Conservation (phyloP, 1,140 invertebrate species). For the Anthonomus grandis region DNA sequence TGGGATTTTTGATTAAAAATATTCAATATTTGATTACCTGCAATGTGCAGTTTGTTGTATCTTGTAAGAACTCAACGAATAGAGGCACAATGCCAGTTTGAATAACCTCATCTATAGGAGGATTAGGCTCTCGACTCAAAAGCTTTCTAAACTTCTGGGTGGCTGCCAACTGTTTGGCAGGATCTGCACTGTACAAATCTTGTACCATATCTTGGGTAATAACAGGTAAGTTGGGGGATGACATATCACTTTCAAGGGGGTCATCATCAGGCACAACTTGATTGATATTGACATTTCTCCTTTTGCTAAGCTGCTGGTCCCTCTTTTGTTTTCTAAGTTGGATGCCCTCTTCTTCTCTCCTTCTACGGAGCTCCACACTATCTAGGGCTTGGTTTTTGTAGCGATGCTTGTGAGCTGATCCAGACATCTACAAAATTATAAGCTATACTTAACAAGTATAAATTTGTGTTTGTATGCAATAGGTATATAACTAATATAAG, state of each 20-base stretch:
- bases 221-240: constrained; percentile 45
- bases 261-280: constrained; percentile 55
- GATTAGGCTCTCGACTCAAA: constrained; percentile 93
- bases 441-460: too few species aligned
- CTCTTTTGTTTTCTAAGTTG: constrained; percentile 94
- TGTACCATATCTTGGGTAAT: constrained; percentile 80
- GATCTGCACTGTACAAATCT: constrained; percentile 77
- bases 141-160: constrained; percentile 95
- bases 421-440: constrained; percentile 63
- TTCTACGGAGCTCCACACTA: constrained; percentile 84
- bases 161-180: constrained; percentile 79
- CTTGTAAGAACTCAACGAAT: constrained; percentile 92
- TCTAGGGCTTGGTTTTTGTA: constrained; percentile 95
- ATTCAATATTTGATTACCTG: constrained; percentile 59
- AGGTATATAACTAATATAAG: too few species aligned
- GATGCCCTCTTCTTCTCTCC: constrained; percentile 94
- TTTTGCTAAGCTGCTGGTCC: constrained; percentile 89
- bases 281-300: constrained; percentile 74
- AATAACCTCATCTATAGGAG: constrained; percentile 98
- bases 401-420: constrained; percentile 79
- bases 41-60: constrained; percentile 76
- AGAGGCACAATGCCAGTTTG: constrained; percentile 91
- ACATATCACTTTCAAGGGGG: constrained; percentile 47
- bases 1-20: not conserved
- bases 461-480: too few species aligned